Conservation (phyloP, 2,888 invertebrate genomes). For the Polyommatus iphigenia region DNA sequence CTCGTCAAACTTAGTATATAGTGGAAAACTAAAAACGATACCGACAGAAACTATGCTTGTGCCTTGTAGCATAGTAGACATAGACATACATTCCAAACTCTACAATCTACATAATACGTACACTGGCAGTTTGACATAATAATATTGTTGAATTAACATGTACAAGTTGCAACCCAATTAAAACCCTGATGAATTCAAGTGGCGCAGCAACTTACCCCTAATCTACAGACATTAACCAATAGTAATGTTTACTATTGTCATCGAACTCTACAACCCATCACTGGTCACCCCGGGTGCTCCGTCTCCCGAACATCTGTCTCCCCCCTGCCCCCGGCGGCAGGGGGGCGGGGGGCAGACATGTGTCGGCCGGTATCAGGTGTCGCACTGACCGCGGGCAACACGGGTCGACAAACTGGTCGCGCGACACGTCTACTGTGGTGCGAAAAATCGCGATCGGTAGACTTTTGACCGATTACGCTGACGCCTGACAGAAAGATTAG, state of each 20-base stretch:
- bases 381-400: constrained; percentile 72
- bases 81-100: no score
- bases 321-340: no score
- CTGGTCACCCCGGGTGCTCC: not conserved
- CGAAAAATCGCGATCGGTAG: not conserved
- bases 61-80: no score
- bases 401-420: constrained; percentile 62
- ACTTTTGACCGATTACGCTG: not conserved
- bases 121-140: no score
- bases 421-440: not conserved
- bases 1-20: not conserved
- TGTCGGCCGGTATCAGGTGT: constrained; percentile 69
- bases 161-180: no score
- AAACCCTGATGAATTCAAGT: not conserved
- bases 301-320: constrained; percentile 5
- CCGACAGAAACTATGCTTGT: no score
- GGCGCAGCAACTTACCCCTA: not conserved
- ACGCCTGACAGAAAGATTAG: no score
- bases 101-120: no score
- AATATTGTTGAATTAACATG: no score
- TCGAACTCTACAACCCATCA: not conserved
- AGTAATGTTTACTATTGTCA: not conserved
- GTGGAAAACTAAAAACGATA: no score
- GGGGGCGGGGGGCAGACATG: constrained; percentile 41
- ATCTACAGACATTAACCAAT: not conserved